Evolutionary conservation across 1,140 invertebrate species (phyloP).

Genomic region (Anadara kagoshimensis): DNA sequence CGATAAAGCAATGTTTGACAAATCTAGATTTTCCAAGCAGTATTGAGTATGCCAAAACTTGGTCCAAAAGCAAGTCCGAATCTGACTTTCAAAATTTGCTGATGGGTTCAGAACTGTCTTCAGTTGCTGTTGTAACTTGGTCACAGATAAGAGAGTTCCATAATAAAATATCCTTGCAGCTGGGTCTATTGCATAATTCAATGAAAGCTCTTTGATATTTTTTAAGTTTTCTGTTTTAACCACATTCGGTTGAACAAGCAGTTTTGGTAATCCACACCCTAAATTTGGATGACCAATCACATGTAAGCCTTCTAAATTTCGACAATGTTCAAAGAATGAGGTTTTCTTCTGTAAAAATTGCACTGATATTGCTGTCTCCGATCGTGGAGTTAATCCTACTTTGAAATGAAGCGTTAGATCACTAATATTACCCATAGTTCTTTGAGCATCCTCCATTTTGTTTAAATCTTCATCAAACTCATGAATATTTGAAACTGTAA

Average conservation of each 20-base stretch:
- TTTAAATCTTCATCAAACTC: conserved; percentile 42
- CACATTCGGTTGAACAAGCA: conserved; percentile 46
- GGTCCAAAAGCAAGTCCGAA: conserved; percentile 46
- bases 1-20: conserved; percentile 54
- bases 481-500: conserved; percentile 37
- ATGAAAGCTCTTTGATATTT: conserved; percentile 53
- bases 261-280: conserved; percentile 34
- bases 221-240: conserved; percentile 53
- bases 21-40: conserved; percentile 52
- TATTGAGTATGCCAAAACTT: conserved; percentile 52
- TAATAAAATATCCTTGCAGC: conserved; percentile 65
- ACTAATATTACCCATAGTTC: conserved; percentile 32
- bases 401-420: conserved; percentile 43
- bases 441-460: conserved; percentile 18
- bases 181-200: conserved; percentile 64
- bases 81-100: conserved; percentile 51
- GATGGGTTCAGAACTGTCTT: conserved; percentile 59
- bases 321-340: conserved; percentile 40
- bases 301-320: conserved; percentile 23
- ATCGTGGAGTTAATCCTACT: conserved; percentile 31
- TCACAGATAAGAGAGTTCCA: conserved; percentile 57
- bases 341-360: conserved; percentile 42
- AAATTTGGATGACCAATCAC: conserved; percentile 44
- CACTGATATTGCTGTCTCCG: conserved; percentile 35
- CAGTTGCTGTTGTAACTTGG: conserved; percentile 52